Base-by-base conservation (phyloP, 2,797 vertebrate genomes). In the Pseudopleuronectes americanus region DNA sequence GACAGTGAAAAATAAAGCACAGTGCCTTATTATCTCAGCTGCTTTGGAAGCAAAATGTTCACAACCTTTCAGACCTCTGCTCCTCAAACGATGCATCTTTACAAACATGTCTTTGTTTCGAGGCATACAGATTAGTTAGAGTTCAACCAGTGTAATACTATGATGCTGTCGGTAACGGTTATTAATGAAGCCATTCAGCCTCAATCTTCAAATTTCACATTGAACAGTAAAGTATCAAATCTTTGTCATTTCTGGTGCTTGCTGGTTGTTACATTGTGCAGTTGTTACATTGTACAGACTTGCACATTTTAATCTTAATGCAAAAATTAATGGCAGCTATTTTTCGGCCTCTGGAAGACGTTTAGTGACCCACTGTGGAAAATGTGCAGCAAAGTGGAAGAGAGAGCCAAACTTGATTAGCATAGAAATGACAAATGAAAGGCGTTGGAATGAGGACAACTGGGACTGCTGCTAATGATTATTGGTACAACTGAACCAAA, bases 1-100 rank as follows among this genome's bases (percentile, higher is more conserved):
- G 61, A 89, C 63, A 61, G 2, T 79, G 80, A 82, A 87, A 87
- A 89, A 86, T 83, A 81, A 75, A 83, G 77, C 70, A 57, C 0
- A 3, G 71, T 51, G 70, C 67, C 64, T 84, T 83, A 56, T 77
- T 84, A 82, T 84, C 62, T 67, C 31, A 28, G 53, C 64, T 73
- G 58, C 72, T 70, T 68, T 43, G 53, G 38, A 38, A 33, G 31
- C 62, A 41, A 58, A 80, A 77, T 67, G 67, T 68, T 57, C 36
- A n/a, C 5, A n/a, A 61, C 51, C 49, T 68, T 74, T 63, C 6
- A 64, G 41, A 69, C 48, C 8, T 72, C 13, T 56, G 45, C 33
- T 56, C 26, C 19, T 13, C 28, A 60, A 24, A 21, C 58, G 28
- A 31, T 55, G 17, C n/a, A 38, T 51, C 13, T 74, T 57, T 14